Evolutionary conservation across 2,888 invertebrate genomes (phyloP).

Genomic region (Andrena minutula): DNA sequence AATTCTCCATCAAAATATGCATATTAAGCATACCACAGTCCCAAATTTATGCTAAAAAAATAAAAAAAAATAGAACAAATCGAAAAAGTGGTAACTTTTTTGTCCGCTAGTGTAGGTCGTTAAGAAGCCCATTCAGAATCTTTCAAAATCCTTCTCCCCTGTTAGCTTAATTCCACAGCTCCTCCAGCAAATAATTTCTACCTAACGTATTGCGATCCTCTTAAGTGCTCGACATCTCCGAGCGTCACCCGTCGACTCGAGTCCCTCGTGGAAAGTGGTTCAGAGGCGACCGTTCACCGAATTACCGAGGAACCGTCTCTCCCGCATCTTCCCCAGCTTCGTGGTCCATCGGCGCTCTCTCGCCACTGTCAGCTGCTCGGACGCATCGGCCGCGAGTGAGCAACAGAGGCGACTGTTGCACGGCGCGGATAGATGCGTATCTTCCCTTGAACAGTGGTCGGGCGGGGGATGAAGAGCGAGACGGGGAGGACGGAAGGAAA

Average conservation of each 20-base stretch:
- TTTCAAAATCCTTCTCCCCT: too few species aligned
- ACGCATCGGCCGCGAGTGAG: conserved; percentile 34
- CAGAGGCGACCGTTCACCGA: neutral
- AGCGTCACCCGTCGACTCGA: neutral
- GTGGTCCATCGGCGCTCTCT: conserved; percentile 51
- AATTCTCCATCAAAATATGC: too few species aligned
- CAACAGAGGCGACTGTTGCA: conserved; percentile 24
- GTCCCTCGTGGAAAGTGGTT: neutral
- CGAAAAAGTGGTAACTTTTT: too few species aligned
- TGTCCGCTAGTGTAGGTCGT: too few species aligned
- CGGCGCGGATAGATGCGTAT: conserved; percentile 30
- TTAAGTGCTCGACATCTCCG: neutral
- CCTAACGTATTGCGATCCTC: too few species aligned
- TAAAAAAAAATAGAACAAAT: too few species aligned
- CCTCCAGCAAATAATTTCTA: too few species aligned
- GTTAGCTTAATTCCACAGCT: too few species aligned
- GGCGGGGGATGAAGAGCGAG: neutral
- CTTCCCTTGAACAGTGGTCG: neutral
- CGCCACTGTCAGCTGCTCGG: conserved; percentile 23
- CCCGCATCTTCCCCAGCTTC: conserved; percentile 20
- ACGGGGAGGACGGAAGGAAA: conserved; percentile 22
- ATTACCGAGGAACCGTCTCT: neutral
- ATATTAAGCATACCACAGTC: too few species aligned
- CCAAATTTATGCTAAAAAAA: too few species aligned
- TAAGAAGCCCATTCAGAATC: too few species aligned